phyloP scores from a whole-genome alignment of 2,113 vertebrate species.

The Ascaphus truei region DNA sequence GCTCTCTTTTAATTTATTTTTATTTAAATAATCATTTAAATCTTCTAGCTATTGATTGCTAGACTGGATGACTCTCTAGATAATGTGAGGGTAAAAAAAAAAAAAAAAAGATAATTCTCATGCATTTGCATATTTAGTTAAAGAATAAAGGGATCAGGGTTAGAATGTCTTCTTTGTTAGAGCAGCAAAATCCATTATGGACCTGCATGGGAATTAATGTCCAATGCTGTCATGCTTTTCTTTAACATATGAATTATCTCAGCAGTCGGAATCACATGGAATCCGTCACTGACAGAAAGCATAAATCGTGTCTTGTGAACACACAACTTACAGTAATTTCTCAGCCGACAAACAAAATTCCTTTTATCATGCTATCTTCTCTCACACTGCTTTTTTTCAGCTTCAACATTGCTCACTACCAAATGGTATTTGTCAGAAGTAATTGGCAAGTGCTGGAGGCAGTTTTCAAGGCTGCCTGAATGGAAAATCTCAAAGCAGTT shows the following conservation, averaged over 20 bases:
- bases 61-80: too few species aligned
- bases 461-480: constrained; percentile 52
- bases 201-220: constrained; percentile 40
- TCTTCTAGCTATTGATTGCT: too few species aligned
- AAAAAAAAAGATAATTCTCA: too few species aligned
- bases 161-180: constrained; percentile 44
- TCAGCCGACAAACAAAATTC: constrained; percentile 49
- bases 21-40: too few species aligned
- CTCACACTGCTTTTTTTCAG: constrained; percentile 60
- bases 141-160: too few species aligned
- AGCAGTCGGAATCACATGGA: constrained; percentile 42
- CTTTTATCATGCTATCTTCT: constrained; percentile 61
- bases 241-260: constrained; percentile 54
- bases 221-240: constrained; percentile 48
- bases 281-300: constrained; percentile 53
- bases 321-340: constrained; percentile 53
- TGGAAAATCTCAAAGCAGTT: constrained; percentile 62
- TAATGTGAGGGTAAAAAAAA: too few species aligned
- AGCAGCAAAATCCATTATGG: constrained; percentile 36
- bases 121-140: too few species aligned
- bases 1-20: too few species aligned
- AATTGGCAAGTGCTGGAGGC: constrained; percentile 57
- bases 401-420: constrained; percentile 57
- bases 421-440: constrained; percentile 67
- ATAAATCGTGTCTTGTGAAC: constrained; percentile 38